phyloP scores from a whole-genome alignment of 1,140 invertebrate species.

The Neoseiulus cucumeris region DNA sequence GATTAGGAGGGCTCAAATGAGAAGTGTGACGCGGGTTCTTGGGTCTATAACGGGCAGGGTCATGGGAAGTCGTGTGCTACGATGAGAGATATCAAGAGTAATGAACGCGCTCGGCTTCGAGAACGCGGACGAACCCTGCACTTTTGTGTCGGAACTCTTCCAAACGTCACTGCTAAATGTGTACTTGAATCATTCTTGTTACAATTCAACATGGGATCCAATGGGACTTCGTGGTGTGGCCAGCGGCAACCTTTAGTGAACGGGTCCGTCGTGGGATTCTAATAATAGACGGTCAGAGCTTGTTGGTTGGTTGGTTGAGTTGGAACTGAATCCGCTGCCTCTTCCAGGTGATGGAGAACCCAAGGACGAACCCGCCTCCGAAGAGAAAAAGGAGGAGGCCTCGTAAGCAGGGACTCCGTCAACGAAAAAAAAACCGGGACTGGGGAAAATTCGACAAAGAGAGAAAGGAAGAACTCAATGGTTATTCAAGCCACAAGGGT shows the following conservation, averaged over 20 bases:
- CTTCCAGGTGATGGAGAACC: neutral
- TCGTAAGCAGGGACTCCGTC: neutral
- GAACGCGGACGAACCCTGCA: no score
- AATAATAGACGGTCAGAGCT: neutral
- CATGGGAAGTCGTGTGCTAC: no score
- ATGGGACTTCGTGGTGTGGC: neutral
- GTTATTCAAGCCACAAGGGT: neutral
- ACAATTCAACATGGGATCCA: neutral
- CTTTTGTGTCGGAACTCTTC: no score
- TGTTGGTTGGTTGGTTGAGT: neutral
- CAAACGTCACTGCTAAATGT: no score
- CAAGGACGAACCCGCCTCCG: neutral
- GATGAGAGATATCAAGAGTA: no score
- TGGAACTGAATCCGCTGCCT: neutral
- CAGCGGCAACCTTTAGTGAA: neutral
- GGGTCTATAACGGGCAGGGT: no score
- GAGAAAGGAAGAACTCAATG: neutral
- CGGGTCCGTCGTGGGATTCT: neutral
- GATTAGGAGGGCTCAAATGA: neutral
- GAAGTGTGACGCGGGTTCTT: neutral
- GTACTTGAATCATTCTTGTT: no score
- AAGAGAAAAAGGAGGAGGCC: conserved; percentile 6
- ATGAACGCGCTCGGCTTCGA: no score
- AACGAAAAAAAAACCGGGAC: neutral
- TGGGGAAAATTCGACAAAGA: neutral